Base-by-base conservation (phyloP, 2,888 invertebrate genomes). In the Cheilosia pagana region DNA sequence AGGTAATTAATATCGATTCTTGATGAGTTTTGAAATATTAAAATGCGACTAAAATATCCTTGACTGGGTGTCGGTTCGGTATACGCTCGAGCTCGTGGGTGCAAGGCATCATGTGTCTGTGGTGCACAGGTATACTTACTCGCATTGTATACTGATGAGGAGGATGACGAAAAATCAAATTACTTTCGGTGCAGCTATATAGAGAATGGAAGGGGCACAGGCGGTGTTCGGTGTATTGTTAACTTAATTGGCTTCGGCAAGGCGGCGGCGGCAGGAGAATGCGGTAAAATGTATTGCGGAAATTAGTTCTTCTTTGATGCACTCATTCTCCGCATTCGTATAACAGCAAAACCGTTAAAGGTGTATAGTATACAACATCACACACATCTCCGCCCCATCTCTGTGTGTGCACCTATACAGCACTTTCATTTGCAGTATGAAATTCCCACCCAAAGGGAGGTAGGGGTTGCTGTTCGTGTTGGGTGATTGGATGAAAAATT, bases 1-100 rank as follows among this genome's bases (percentile, higher is more conserved):
- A 78, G 87, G 86, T 87, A 87, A 87, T 87, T 87, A 87, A 87
- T 87, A 87, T 87, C 85, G 87, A 85, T 85, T 87, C 86, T 74
- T 86, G 87, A 86, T 86, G 83, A 87, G 87, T 82, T 86, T 87
- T 81, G 70, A 86, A 87, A 81, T 87, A 87, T 87, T 87, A 81
- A 87, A 87, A 79, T 77, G 70, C 81, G 70, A 70, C 82, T 79
- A 45, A 82, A 81, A 78, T 76, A 81, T 72, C 76, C 63, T 57
- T 45, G 50, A 21, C 12, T 35, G 57, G 21, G 53, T n/a, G 10
- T 16, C 23, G 21, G 57, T 19, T 12, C 19, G 21, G 14, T 6
- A 21, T 52, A 12, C 35, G 41, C 39, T 35, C 23, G n/a, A 14
- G 39, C 39, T 35, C 23, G n/a, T 19, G 39, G 52, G 31, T 50